phyloP scores from a whole-genome alignment of 2,113 vertebrate genomes.

The Gallinago jamesoni region DNA sequence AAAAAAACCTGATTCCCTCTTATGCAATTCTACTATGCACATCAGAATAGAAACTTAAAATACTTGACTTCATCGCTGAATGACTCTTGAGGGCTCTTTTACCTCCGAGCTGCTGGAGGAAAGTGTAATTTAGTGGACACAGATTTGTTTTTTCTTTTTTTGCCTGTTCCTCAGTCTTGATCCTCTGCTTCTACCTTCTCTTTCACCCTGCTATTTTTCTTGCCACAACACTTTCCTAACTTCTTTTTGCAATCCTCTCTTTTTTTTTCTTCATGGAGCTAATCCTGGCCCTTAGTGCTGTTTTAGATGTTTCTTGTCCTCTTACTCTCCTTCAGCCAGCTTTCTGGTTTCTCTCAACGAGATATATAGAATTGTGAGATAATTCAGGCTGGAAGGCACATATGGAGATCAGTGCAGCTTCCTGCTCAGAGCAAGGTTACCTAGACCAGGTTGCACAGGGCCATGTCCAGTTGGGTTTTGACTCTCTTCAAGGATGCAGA shows the following conservation, averaged over 20 bases:
- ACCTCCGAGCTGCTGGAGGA: not conserved
- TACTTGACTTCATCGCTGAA: not conserved
- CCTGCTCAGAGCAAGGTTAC: not conserved
- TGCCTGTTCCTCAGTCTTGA: not conserved
- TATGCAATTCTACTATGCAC: not conserved
- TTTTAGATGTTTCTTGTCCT: not conserved
- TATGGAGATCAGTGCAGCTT: not conserved
- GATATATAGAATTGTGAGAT: not conserved
- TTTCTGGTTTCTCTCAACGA: not conserved
- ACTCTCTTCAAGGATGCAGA: not conserved
- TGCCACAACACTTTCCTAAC: not conserved
- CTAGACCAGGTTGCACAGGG: not conserved
- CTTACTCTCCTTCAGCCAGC: not conserved
- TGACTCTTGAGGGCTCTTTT: not conserved
- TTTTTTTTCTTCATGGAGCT: not conserved
- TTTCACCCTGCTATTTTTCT: not conserved
- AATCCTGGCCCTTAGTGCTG: not conserved
- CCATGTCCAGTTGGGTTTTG: not conserved
- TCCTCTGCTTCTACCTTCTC: not conserved
- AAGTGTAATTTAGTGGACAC: not conserved
- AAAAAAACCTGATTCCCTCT: not conserved
- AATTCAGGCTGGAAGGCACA: not conserved
- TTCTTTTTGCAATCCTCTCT: not conserved
- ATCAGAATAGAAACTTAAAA: not conserved
- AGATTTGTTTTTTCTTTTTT: not conserved